Percentiles rank a stretch among this genome's conserved stretches.
Evolutionary conservation across 2,113 vertebrate species (phyloP).

Genomic region (Aythya baeri): DNA sequence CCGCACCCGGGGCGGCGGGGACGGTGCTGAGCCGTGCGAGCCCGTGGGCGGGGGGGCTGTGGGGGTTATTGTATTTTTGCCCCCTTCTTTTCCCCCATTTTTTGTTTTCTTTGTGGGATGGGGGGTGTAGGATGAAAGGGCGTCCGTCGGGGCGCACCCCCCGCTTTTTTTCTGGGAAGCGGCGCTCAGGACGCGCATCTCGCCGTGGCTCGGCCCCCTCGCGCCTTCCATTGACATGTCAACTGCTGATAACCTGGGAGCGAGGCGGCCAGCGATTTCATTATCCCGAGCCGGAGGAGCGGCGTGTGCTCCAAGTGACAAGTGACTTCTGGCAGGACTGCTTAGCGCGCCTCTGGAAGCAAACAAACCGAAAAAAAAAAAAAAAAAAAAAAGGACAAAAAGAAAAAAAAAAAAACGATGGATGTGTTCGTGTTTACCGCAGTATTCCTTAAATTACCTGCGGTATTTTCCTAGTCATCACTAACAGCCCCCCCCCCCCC

Average conservation of each 20-base stretch:
- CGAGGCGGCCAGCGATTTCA: constrained; percentile 38
- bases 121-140: background rate
- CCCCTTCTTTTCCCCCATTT: background rate
- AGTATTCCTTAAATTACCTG: background rate
- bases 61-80: constrained; percentile 6
- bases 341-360: background rate
- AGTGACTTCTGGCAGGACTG: constrained; percentile 21
- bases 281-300: constrained; percentile 52
- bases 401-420: background rate
- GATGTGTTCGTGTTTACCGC: background rate
- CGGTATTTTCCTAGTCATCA: background rate
- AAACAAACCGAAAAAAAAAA: background rate
- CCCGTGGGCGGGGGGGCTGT: too few relatives aligned
- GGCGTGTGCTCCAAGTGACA: constrained; percentile 32
- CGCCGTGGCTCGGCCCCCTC: constrained; percentile 32
- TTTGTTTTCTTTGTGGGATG: too few relatives aligned
- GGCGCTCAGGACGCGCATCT: constrained; percentile 28
- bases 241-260: constrained; percentile 58
- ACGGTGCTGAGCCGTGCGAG: too few relatives aligned
- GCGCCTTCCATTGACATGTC: constrained; percentile 41
- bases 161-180: constrained; percentile 22
- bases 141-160: background rate
- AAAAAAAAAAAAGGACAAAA: too few relatives aligned
- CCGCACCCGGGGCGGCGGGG: too few relatives aligned
- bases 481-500: too few relatives aligned